A percentile compares a stretch with the other conserved stretches of the same genome.
Evolutionary conservation across 2,888 invertebrate species (phyloP).

Genomic region (Agriopis marginaria): DNA sequence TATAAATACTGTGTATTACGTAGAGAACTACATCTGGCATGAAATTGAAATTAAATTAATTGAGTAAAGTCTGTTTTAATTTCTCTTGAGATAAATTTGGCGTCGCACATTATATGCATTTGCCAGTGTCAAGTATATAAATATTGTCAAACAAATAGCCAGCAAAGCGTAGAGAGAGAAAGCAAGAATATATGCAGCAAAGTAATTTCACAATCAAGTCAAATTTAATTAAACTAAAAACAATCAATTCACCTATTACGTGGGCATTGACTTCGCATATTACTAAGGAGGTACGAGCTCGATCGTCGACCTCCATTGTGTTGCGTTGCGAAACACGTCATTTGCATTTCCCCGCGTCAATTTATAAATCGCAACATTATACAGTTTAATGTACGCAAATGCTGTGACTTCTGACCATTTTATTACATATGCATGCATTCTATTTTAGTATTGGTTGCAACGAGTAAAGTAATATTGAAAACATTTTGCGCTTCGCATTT

Average conservation of each 20-base stretch:
- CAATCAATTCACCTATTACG: slow-evolving; percentile 15
- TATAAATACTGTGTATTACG: no score
- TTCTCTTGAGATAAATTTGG: no score
- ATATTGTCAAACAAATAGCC: no score
- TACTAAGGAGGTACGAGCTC: slow-evolving; percentile 50
- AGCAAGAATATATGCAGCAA: no score
- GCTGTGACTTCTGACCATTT: slow-evolving; percentile 53
- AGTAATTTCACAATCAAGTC: no score
- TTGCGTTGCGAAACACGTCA: slow-evolving; percentile 72
- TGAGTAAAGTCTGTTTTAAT: no score
- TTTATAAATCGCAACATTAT: slow-evolving; percentile 64
- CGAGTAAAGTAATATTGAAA: neutral
- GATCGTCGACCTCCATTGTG: slow-evolving; percentile 78
- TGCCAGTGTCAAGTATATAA: no score
- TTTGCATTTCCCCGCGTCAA: slow-evolving; percentile 54
- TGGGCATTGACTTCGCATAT: slow-evolving; percentile 48
- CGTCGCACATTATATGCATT: no score
- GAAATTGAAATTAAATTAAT: no score
- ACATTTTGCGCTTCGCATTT: no score
- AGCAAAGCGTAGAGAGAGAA: no score
- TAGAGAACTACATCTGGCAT: no score
- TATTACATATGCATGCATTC: neutral
- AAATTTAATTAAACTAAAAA: slow-evolving; percentile 2
- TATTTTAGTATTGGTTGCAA: neutral
- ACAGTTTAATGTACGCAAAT: slow-evolving; percentile 54